Evolutionary conservation across 2,888 invertebrate species (phyloP), one percentile per base, ranked within the genome.

Genomic region (Lingula anatina): DNA sequence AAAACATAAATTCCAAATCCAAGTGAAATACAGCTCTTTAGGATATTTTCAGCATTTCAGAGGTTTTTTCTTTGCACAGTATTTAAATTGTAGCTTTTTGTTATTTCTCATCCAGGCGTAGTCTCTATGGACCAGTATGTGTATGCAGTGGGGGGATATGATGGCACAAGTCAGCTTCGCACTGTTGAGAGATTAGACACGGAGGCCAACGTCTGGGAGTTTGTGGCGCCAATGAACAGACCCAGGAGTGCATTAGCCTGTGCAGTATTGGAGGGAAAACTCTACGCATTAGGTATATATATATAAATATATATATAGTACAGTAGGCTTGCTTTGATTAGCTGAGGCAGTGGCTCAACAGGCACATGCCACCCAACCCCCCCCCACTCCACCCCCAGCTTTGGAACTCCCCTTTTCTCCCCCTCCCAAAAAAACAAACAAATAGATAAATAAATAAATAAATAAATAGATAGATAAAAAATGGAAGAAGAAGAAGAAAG

Each of bases 71-170:
- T n/a, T n/a, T n/a, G n/a, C n/a, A n/a, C n/a, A n/a, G n/a, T n/a
- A n/a, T n/a, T n/a, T n/a, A n/a, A n/a, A n/a, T n/a, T n/a, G n/a
- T n/a, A n/a, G n/a, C n/a, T n/a, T n/a, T n/a, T n/a, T n/a, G n/a
- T n/a, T n/a, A 3, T 38, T 49, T 28, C 41, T 25, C 39, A 50
- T 60, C n/a, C 64, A 75, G 78, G 91, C 50, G 90, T 91, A 37
- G 88, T 87, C 4, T 87, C 87, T 15, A 81, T 92, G 65, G 88
- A 88, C 67, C 89, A 90, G 70, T 87, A 83, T 73, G 88, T 94
- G 59, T 94, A 89, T 77, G 92, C 91, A n/a, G 87, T 93, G 51
- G 94, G 94, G 45, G 94, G 94, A n/a, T 93, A 90, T 77, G 90
- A 93, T 79, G 91, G 91, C 12, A 80, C 82, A 42, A 83, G 83